Conservation (phyloP, 1,140 invertebrate genomes). For the Papilio polyxenes region DNA sequence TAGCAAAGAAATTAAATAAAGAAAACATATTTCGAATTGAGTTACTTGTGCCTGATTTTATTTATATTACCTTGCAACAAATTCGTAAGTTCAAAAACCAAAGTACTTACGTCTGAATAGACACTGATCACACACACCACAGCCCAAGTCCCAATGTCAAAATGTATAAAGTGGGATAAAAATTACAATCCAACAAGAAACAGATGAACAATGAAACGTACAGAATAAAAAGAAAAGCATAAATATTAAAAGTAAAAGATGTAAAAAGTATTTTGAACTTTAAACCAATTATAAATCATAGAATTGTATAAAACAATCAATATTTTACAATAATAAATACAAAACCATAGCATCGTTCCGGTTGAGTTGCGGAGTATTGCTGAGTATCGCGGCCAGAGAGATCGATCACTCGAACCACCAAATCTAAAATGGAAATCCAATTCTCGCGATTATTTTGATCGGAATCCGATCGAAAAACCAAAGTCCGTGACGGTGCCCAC, state of each 20-base stretch:
- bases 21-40: slow-evolving; percentile 70
- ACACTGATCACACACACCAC: neutral
- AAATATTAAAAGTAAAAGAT: neutral
- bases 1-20: slow-evolving; percentile 67
- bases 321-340: slow-evolving; percentile 3
- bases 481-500: slow-evolving; percentile 75
- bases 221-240: neutral
- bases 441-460: slow-evolving; percentile 78
- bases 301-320: slow-evolving; percentile 27
- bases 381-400: slow-evolving; percentile 50
- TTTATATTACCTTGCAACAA: neutral
- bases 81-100: neutral
- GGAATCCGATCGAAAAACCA: slow-evolving; percentile 77
- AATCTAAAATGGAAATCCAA: slow-evolving; percentile 78
- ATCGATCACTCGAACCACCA: slow-evolving; percentile 68
- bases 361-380: slow-evolving; percentile 37
- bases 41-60: slow-evolving; percentile 39
- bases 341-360: slow-evolving; percentile 22
- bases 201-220: too few relatives aligned
- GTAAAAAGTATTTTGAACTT: neutral
- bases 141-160: neutral
- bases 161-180: neutral
- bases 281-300: slow-evolving; percentile 30
- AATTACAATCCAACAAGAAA: neutral
- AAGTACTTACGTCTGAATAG: neutral